Evolutionary conservation across 92 coral and sea anemone genomes (phyloP), one percentile per base, ranked within the genome.

Genomic region (Ricordea florida): DNA sequence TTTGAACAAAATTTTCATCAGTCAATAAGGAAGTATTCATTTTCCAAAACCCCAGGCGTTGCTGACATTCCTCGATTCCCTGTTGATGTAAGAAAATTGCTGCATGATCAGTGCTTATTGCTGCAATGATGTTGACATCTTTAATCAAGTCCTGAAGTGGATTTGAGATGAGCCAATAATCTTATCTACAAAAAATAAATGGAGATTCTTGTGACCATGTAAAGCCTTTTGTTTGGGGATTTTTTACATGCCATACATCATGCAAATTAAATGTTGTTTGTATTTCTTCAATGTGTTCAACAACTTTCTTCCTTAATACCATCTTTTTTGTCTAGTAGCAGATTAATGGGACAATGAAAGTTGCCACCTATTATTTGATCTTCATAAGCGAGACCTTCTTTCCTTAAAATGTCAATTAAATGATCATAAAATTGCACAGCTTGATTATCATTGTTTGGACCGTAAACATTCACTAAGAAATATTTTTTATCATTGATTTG

Each of bases 331-430:
- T 74, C 81, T 9, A 60, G 9, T 1, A 14, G 11, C 8, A 57
- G 72, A 65, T 65, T 58, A 1, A 57, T 30, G 10, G 80, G 80
- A 26, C 72, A 74, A 27, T 74, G 56, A 29, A 72, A 57, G 41
- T 57, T 56, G 4, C 72, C 79, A 13, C 81, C 72, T 10, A 59
- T 44, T 56, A 62, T 46, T 16, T 44, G 15, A 57, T 53, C 44
- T 17, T 42, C 65, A 51, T 72, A 25, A 31, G 20, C 70, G 10
- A 53, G 35, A 10, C 27, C 60, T 14, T 53, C 60, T 53, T 53
- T 53, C 17, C 17, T 27, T 32, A 51, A 20, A 11, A 42, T 31
- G 40, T 14, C 32, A 25, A 40, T 23, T 4, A 72, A 5, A 13
- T 72, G 31, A 41, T 61, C 68, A 38, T 38, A 53, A 28, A 53